Base-by-base conservation (phyloP, 2,797 vertebrate species). In the Kryptolebias ocellatus region DNA sequence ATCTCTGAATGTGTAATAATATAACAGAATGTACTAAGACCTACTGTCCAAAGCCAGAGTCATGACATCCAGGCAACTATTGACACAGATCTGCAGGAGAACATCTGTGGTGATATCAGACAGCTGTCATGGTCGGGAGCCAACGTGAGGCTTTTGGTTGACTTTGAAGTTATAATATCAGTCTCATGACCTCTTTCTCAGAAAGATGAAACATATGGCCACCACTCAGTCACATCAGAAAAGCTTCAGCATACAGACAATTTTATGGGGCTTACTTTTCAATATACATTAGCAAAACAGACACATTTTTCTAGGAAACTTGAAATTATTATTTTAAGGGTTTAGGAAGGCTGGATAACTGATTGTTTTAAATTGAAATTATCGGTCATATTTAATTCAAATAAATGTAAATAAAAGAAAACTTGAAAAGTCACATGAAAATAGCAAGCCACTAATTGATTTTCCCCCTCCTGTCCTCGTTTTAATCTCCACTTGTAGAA, bases 91-190 rank as follows among this genome's bases (percentile, higher is more conserved):
- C 83, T 83, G 81, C 83, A 60, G 53, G 74, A 73, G 66, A 90
- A 90, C 87, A 90, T 90, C 85, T 88, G 87, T 81, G 77, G 84
- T 80, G 83, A 77, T 80, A 83, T 83, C 83, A 89, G 85, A 89
- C 83, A 80, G 89, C 79, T 87, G 78, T 78, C 69, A 55, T 63
- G 84, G 83, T 91, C 92, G 90, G 81, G 81, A 92, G 92, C 85
- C 85, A 85, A 83, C 67, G 58, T 63, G 39, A 83, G 74, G 74
- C 82, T 84, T 90, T 90, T 83, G 84, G 82, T 87, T 53, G 78
- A 85, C 91, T 93, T 92, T 92, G 89, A 93, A 91, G 91, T 90
- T 17, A 11, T 91, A 91, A 93, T 73, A 73, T 87, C 64, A 42
- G 81, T 90, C 89, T 90, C 87, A 90, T 92, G 92, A 93, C 90